phyloP scores from a whole-genome alignment of 2,888 invertebrate genomes.

The Eilema sororculum region DNA sequence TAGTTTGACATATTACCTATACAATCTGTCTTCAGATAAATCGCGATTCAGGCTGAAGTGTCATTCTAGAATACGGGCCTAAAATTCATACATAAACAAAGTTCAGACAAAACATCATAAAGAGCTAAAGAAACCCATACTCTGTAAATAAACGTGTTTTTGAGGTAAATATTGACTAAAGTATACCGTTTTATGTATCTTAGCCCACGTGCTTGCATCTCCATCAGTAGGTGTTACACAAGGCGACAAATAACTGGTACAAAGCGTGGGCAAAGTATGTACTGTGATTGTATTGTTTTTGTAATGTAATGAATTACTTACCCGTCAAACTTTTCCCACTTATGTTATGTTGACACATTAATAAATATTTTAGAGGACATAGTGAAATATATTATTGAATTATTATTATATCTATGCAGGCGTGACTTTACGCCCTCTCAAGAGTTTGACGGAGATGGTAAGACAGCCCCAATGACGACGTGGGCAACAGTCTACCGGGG shows the following conservation, averaged over 20 bases:
- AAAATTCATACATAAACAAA: neutral
- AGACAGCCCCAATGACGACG: too few species aligned
- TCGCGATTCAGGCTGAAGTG: too few species aligned
- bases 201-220: constrained; percentile 12
- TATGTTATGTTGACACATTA: constrained; percentile 4
- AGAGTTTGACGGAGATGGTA: too few species aligned
- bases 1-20: too few species aligned
- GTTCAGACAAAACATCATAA: neutral
- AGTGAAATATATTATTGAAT: too few species aligned
- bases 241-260: constrained; percentile 16
- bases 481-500: too few species aligned
- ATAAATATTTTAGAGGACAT: neutral
- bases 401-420: neutral
- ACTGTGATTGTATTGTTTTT: constrained; percentile 4
- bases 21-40: too few species aligned
- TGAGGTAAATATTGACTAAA: constrained; percentile 19
- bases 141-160: neutral
- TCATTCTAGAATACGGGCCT: too few species aligned
- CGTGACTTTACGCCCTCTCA: neutral
- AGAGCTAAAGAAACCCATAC: neutral
- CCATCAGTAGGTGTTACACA: constrained; percentile 15
- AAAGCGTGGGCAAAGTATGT: constrained; percentile 17
- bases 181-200: constrained; percentile 15
- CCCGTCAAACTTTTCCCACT: neutral
- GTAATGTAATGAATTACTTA: neutral